phyloP scores from a whole-genome alignment of 2,888 invertebrate species.

The Melipona beecheii region DNA sequence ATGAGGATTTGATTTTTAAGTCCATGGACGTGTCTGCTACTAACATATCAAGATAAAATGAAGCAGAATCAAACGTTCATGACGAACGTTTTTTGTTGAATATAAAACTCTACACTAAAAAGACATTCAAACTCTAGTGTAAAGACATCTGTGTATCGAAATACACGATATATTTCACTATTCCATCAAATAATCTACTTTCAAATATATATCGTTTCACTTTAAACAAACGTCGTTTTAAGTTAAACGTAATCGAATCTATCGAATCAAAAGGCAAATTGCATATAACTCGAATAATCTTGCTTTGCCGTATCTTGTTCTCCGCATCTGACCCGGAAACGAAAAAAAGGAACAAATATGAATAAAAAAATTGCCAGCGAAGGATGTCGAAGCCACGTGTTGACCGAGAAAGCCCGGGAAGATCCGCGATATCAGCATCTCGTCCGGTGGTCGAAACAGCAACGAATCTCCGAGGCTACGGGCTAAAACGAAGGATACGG shows the following conservation, averaged over 20 bases:
- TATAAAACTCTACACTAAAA: too few species aligned
- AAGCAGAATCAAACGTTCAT: too few species aligned
- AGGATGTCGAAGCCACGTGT: background rate
- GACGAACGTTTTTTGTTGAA: too few species aligned
- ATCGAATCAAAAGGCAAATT: background rate
- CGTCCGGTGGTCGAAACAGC: slow-evolving; percentile 18
- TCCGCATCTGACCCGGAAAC: background rate
- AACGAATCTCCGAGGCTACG: background rate
- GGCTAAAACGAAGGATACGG: slow-evolving; percentile 33
- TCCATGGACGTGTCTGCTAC: too few species aligned
- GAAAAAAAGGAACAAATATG: background rate
- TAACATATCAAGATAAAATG: too few species aligned
- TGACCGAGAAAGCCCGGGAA: background rate
- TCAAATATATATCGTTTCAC: background rate
- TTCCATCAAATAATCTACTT: background rate
- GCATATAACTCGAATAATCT: background rate
- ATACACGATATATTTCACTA: background rate
- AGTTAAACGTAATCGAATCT: too few species aligned
- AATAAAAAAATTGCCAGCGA: background rate
- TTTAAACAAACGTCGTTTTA: too few species aligned
- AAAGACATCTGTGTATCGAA: too few species aligned
- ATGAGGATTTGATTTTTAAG: too few species aligned
- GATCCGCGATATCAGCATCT: slow-evolving; percentile 2
- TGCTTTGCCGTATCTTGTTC: background rate
- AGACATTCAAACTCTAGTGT: too few species aligned